Evolutionary conservation across 2,888 invertebrate genomes (phyloP).

Genomic region (Itoplectis maculator): DNA sequence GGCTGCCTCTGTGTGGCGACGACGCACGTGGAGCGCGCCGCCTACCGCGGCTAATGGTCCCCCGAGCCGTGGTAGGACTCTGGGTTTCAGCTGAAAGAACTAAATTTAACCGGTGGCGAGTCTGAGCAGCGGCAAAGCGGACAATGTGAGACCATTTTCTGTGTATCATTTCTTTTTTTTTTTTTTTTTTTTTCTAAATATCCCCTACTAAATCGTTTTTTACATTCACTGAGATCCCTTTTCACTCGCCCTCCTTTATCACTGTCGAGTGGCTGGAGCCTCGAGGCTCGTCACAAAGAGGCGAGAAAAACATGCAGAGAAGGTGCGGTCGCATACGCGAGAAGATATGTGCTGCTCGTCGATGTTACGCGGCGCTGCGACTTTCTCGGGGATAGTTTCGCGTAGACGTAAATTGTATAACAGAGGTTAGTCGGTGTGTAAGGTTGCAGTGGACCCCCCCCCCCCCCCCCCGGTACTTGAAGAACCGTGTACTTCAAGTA

Average conservation of each 20-base stretch:
- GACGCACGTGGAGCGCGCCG: not conserved
- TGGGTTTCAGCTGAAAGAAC: conserved; percentile 11
- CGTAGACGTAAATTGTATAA: conserved; percentile 45
- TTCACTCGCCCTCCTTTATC: conserved; percentile 27
- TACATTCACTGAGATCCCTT: conserved; percentile 11
- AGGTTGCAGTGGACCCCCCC: no score
- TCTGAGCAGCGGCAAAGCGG: conserved; percentile 43
- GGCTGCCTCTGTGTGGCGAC: no score
- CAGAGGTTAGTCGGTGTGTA: no score
- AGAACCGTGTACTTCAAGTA: no score
- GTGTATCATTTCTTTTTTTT: conserved; percentile 9
- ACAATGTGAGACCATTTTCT: conserved; percentile 52
- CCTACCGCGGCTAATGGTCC: conserved; percentile 49
- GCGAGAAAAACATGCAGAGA: not conserved
- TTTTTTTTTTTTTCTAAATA: no score
- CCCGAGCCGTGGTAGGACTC: conserved; percentile 36
- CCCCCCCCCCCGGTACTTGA: no score
- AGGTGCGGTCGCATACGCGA: no score
- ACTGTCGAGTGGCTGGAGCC: conserved; percentile 36
- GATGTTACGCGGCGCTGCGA: conserved; percentile 19
- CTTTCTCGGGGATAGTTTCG: conserved; percentile 19
- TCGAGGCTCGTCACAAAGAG: conserved; percentile 36
- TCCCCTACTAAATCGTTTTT: conserved; percentile 10
- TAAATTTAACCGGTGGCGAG: conserved; percentile 52
- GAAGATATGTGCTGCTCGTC: conserved; percentile 27